Percentiles rank a stretch among this genome's conserved stretches.
Conservation (phyloP, 2,888 invertebrate species). For the Nemapogon koenigi region DNA sequence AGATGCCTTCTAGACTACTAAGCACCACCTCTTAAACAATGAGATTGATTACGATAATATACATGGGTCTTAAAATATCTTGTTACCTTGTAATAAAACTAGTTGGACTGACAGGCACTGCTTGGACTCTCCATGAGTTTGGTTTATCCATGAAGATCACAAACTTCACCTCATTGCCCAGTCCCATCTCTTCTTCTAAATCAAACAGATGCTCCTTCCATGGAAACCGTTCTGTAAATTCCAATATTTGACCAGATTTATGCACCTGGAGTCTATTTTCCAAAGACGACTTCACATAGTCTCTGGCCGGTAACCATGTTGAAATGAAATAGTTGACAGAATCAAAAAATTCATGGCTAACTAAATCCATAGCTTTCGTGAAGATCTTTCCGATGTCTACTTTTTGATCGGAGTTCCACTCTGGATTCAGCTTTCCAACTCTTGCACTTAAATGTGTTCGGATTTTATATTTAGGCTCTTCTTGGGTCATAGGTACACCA, state of each 20-base stretch:
- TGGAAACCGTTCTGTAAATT: slow-evolving; percentile 75
- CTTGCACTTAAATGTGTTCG: slow-evolving; percentile 79
- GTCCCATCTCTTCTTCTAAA: slow-evolving; percentile 76
- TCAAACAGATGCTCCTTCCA: slow-evolving; percentile 91
- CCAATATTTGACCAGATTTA: slow-evolving; percentile 81
- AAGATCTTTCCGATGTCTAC: slow-evolving; percentile 69
- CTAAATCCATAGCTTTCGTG: slow-evolving; percentile 76
- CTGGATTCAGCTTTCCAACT: slow-evolving; percentile 80
- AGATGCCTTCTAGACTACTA: no score
- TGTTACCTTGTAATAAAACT: slow-evolving; percentile 74
- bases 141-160: slow-evolving; percentile 72
- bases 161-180: slow-evolving; percentile 72
- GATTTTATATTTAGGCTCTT: slow-evolving; percentile 78
- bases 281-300: slow-evolving; percentile 76
- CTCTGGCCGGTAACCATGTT: slow-evolving; percentile 88
- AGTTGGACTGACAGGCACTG: slow-evolving; percentile 73
- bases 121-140: slow-evolving; percentile 82
- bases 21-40: not conserved
- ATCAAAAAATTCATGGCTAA: slow-evolving; percentile 80
- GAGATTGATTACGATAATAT: no score
- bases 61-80: no score
- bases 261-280: slow-evolving; percentile 72
- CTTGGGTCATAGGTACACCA: slow-evolving; percentile 84
- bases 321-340: slow-evolving; percentile 67
- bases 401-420: slow-evolving; percentile 75